A percentile compares a stretch with the other conserved stretches of the same genome.
Conservation (phyloP, 2,113 vertebrate genomes). For the Centropus unirufus region DNA sequence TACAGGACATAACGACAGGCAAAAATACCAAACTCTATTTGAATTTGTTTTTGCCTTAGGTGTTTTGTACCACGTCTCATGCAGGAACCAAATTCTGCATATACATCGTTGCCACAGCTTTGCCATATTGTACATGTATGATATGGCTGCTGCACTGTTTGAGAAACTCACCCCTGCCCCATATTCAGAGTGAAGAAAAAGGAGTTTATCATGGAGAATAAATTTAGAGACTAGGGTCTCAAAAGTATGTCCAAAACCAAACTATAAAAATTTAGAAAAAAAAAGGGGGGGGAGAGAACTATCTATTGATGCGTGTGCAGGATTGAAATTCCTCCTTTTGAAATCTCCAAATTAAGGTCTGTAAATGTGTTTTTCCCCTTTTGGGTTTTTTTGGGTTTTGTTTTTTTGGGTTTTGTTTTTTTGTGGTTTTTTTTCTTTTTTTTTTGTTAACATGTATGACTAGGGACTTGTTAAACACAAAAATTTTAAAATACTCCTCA, state of each 20-base stretch:
- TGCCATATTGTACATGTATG: rapidly evolving
- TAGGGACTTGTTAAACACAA: neutral
- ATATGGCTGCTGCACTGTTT: neutral
- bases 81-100: neutral
- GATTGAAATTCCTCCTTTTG: neutral
- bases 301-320: neutral
- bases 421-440: too few relatives aligned
- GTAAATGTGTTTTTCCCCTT: neutral
- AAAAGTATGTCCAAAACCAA: neutral
- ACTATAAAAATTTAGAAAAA: neutral
- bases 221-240: neutral
- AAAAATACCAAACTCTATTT: neutral
- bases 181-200: neutral
- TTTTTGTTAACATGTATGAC: neutral
- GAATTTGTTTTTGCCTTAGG: neutral
- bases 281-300: neutral
- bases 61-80: neutral
- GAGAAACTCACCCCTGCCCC: rapidly evolving
- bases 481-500: neutral
- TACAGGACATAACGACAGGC: neutral
- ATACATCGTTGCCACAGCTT: neutral
- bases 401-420: too few relatives aligned
- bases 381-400: too few relatives aligned
- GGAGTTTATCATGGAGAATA: rapidly evolving
- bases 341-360: neutral